Base-by-base conservation (phyloP, 2,797 vertebrate species). In the Euthynnus affinis region DNA sequence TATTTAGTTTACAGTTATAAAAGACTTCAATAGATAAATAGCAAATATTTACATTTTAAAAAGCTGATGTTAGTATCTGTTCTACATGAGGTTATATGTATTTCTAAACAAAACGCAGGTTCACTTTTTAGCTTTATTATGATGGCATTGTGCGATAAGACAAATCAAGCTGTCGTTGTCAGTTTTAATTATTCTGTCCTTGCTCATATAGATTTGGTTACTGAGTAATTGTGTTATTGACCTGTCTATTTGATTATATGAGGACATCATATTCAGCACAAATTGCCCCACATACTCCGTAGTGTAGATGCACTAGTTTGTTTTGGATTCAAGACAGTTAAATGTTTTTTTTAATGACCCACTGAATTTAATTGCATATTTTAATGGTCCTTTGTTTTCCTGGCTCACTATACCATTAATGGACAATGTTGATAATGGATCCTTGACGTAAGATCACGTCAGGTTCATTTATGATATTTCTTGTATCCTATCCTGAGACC, bases 321-420 rank as follows among this genome's bases (percentile, higher is more conserved):
- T 80, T 88, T 88, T 69, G 61, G 68, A 74, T 85, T 76, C 42
- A 60, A 44, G 37, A 20, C 53, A 51, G 23, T 80, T 71, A 61
- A 80, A 81, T 60, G 60, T 74, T 81, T 85, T n/a, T n/a, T n/a
- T n/a, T 88, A 89, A 91, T 84, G 79, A 83, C 61, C 77, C 60
- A 76, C 63, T 76, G 74, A 58, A 66, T 82, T 81, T 85, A 60
- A 80, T 51, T 46, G 59, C 49, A 22, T 81, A 49, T 81, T 78
- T 64, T 86, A 78, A 86, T 84, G 56, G 46, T 70, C 52, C 62
- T 49, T 56, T 67, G 29, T 40, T 72, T 74, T 61, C 68, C 74
- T 79, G 67, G 22, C 55, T 83, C 72, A 65, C 64, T 74, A 14
- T 82, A 69, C 66, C 76, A 81, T 83, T 85, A 89, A 85, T 77